These are phyloP conservation scores for Callospermophilus lateralis DNA, from an alignment of 2,113 vertebrate genomes.

Conservation along the genomic window DNA sequence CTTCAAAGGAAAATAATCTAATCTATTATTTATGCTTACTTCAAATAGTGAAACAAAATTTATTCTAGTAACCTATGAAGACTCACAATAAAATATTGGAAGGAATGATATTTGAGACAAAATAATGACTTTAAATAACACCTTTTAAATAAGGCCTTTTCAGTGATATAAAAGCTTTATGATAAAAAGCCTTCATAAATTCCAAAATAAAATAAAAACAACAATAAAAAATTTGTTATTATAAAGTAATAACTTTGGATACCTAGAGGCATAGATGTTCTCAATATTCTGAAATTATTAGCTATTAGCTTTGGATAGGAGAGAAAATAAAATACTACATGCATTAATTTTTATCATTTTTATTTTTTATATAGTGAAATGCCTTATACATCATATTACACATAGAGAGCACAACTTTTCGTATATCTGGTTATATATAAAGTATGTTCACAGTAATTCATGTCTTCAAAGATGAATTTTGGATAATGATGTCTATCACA, in stretches of 20 bases:
- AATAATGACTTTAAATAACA: background rate
- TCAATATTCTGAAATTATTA: background rate
- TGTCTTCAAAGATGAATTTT: no score
- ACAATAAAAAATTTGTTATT: background rate
- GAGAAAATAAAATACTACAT: background rate
- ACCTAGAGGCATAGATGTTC: background rate
- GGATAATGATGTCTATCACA: no score
- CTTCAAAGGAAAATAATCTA: background rate
- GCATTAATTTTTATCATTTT: no score
- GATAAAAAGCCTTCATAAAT: background rate
- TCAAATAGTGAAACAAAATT: background rate
- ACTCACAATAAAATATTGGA: background rate
- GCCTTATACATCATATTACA: no score
- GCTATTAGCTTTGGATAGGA: background rate
- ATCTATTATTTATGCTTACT: background rate
- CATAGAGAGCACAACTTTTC: no score
- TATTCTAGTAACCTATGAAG: background rate
- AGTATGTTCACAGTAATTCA: no score
- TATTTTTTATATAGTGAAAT: no score
- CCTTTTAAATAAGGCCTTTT: background rate
- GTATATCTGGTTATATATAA: no score
- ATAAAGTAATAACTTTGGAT: background rate
- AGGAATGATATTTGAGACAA: background rate
- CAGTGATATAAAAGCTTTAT: background rate
- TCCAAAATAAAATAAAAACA: constrained; percentile 6